These are phyloP conservation scores for Ypsolopha scabrella DNA, from an alignment of 2,888 invertebrate species.

Conservation along the genomic window DNA sequence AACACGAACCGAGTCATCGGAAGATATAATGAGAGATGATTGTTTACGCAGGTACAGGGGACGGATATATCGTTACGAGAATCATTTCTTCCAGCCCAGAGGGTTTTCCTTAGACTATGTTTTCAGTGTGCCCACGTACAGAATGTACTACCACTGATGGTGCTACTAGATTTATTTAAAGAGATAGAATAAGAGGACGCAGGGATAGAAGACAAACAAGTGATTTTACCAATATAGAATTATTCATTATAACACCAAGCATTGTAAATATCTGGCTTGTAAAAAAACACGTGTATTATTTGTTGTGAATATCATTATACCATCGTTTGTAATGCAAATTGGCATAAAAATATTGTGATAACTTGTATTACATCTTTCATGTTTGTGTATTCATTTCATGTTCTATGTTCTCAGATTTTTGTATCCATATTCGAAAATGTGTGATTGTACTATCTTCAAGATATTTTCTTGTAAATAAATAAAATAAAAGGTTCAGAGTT, in stretches of 20 bases:
- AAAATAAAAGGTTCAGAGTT: slow-evolving; percentile 41
- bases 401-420: slow-evolving; percentile 3
- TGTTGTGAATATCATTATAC: slow-evolving; percentile 47
- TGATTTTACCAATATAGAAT: neutral
- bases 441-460: slow-evolving; percentile 23
- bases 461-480: slow-evolving; percentile 40
- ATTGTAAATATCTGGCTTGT: slow-evolving; percentile 46
- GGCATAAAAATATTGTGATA: slow-evolving; percentile 48
- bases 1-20: slow-evolving; percentile 11
- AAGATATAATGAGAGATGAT: slow-evolving; percentile 35
- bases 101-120: slow-evolving; percentile 62
- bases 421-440: neutral
- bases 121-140: slow-evolving; percentile 64
- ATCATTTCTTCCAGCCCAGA: slow-evolving; percentile 67
- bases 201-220: slow-evolving; percentile 13
- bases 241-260: slow-evolving; percentile 4
- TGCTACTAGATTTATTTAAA: slow-evolving; percentile 4
- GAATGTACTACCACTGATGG: slow-evolving; percentile 62
- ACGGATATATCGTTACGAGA: slow-evolving; percentile 66
- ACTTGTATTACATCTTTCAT: slow-evolving; percentile 20
- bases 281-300: slow-evolving; percentile 19
- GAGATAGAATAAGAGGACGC: slow-evolving; percentile 18
- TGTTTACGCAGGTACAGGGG: slow-evolving; percentile 68
- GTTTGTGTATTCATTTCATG: slow-evolving; percentile 1
- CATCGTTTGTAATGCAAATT: slow-evolving; percentile 53